These are phyloP conservation scores for Nestor notabilis DNA, from an alignment of 2,113 vertebrate genomes.

Conservation along the genomic window DNA sequence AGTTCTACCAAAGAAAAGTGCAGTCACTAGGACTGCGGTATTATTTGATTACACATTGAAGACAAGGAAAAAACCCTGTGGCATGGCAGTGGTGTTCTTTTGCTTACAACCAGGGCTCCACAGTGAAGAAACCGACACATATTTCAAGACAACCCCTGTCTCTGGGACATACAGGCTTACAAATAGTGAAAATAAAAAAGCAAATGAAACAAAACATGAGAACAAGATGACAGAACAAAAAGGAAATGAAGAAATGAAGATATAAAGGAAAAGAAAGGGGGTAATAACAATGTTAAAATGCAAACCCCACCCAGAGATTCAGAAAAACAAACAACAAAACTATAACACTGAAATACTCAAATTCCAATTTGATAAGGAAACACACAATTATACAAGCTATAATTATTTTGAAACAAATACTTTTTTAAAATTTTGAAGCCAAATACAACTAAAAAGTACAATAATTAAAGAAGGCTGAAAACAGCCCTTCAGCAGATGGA, in stretches of 20 bases:
- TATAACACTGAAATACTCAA: neutral
- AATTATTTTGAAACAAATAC: neutral
- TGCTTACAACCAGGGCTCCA: neutral
- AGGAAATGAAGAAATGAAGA: neutral
- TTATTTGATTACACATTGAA: neutral
- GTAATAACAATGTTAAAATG: neutral
- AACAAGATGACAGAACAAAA: neutral
- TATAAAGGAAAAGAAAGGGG: neutral
- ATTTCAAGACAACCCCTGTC: neutral
- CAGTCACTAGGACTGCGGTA: neutral
- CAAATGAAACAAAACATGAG: neutral
- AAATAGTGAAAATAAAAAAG: neutral
- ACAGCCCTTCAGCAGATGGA: neutral
- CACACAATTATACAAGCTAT: rapidly evolving
- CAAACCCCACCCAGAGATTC: neutral
- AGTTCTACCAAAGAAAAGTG: neutral
- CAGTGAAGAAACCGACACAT: neutral
- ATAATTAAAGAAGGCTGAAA: neutral
- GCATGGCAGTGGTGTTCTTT: neutral
- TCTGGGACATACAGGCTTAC: neutral
- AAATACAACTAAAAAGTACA: neutral
- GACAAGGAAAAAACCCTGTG: neutral
- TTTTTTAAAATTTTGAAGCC: neutral
- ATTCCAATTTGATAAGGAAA: neutral
- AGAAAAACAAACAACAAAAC: neutral